These are phyloP conservation scores for Pachypsylla venusta DNA, from an alignment of 1,140 invertebrate species.

Conservation along the genomic window DNA sequence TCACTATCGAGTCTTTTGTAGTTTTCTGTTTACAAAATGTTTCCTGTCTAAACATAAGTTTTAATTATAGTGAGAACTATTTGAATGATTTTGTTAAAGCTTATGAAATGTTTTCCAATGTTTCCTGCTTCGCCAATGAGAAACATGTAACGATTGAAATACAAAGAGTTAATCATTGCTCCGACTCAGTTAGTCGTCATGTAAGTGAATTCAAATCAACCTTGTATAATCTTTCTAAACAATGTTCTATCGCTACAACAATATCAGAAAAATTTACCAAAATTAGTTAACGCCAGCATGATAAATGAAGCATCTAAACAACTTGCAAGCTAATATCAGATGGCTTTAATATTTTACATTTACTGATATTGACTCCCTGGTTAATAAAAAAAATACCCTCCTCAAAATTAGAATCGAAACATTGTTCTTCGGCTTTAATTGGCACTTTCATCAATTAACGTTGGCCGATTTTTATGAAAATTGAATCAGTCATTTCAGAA, in stretches of 20 bases:
- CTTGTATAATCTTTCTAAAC: neutral
- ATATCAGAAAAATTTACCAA: neutral
- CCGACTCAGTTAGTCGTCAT: neutral
- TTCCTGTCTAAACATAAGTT: neutral
- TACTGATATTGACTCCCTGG: no score
- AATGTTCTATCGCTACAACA: neutral
- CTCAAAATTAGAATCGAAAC: no score
- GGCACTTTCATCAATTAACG: no score
- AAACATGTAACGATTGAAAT: neutral
- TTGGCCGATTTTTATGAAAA: no score
- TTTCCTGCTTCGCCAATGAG: no score
- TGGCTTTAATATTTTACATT: no score
- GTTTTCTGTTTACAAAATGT: neutral
- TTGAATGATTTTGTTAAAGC: neutral
- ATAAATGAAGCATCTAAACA: no score
- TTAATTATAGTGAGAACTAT: neutral
- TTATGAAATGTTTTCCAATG: neutral
- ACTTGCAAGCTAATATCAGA: no score
- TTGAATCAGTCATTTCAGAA: no score
- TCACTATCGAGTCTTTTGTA: neutral
- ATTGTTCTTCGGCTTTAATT: no score
- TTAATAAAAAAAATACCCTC: no score
- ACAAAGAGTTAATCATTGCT: neutral
- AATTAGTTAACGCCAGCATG: no score
- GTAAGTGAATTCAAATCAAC: neutral